Conservation (phyloP, 2,797 vertebrate species). For the Enteromius unitaeniatus region DNA sequence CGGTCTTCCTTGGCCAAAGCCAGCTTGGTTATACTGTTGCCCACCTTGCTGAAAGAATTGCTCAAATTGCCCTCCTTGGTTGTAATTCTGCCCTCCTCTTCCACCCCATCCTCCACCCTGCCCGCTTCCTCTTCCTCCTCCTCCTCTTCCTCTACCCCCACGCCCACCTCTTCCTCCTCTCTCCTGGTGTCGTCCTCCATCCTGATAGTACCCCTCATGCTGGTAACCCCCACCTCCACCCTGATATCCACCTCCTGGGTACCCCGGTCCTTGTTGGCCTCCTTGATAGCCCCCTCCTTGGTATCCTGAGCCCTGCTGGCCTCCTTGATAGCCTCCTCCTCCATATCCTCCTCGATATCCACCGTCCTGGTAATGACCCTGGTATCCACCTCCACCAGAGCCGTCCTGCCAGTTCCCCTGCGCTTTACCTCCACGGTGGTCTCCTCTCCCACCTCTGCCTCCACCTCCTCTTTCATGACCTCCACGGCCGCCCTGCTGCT, state of each 20-base stretch:
- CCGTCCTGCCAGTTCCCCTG: slow-evolving; percentile 83
- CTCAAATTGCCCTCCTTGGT: slow-evolving; percentile 97
- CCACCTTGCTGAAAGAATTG: slow-evolving; percentile 98
- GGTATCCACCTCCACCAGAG: slow-evolving; percentile 70
- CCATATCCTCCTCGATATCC: slow-evolving; percentile 68
- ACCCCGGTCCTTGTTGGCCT: slow-evolving; percentile 70
- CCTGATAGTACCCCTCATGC: slow-evolving; percentile 75
- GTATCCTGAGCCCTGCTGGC: slow-evolving; percentile 50
- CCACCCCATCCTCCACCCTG: slow-evolving; percentile 90
- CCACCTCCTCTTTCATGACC: slow-evolving; percentile 84
- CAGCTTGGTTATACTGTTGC: slow-evolving; percentile 94
- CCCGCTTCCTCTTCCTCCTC: slow-evolving; percentile 67
- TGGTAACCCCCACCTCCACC: slow-evolving; percentile 71
- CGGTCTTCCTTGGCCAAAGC: slow-evolving; percentile 93
- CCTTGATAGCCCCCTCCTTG: slow-evolving; percentile 58
- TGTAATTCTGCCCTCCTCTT: slow-evolving; percentile 91
- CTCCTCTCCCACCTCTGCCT: slow-evolving; percentile 70
- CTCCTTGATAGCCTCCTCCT: slow-evolving; percentile 58
- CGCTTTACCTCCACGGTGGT: slow-evolving; percentile 76
- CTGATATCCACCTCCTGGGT: slow-evolving; percentile 81
- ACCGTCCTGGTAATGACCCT: slow-evolving; percentile 78
- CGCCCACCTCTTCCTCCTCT: slow-evolving; percentile 81
- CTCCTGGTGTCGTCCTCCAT: slow-evolving; percentile 80
- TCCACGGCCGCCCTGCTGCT: slow-evolving; percentile 78
- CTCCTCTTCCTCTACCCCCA: slow-evolving; percentile 81